These are phyloP conservation scores for Lasioglossum malachurum DNA, from an alignment of 2,888 invertebrate genomes.

Conservation along the genomic window DNA sequence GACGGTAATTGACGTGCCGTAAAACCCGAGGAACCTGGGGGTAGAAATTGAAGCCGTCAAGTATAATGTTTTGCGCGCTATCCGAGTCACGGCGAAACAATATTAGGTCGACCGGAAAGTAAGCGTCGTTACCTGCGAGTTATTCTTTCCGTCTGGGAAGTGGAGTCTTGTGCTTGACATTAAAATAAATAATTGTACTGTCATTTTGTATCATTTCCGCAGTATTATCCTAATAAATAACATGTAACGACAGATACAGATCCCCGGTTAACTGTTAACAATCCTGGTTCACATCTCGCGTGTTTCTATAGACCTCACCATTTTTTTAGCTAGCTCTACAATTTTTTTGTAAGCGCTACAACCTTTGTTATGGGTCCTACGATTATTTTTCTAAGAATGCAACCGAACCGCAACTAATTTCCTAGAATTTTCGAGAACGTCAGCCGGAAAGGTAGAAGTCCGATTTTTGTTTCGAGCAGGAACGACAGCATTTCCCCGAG, in stretches of 20 bases:
- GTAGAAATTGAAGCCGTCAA: not conserved
- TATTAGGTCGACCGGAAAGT: conserved; percentile 13
- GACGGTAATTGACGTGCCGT: not conserved
- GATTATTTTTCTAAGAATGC: no score
- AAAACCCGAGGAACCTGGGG: not conserved
- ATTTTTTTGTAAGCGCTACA: not conserved
- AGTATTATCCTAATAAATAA: not conserved
- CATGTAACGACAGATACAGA: not conserved
- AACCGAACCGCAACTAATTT: no score
- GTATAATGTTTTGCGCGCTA: not conserved
- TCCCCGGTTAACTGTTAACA: not conserved
- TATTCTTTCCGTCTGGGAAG: not conserved
- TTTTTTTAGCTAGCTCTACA: not conserved
- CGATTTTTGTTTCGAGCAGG: not conserved
- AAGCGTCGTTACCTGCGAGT: not conserved
- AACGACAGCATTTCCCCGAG: not conserved
- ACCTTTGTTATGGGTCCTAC: not conserved
- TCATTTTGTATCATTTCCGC: not conserved
- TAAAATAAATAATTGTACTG: not conserved
- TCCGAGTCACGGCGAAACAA: not conserved
- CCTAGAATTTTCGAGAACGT: no score
- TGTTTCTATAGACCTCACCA: not conserved
- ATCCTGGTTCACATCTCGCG: not conserved
- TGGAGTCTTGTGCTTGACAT: not conserved
- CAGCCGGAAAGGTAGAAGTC: not conserved